Evolutionary conservation across 2,888 invertebrate genomes (phyloP), one percentile per base, ranked within the genome.

Genomic region (Tinea trinotella): DNA sequence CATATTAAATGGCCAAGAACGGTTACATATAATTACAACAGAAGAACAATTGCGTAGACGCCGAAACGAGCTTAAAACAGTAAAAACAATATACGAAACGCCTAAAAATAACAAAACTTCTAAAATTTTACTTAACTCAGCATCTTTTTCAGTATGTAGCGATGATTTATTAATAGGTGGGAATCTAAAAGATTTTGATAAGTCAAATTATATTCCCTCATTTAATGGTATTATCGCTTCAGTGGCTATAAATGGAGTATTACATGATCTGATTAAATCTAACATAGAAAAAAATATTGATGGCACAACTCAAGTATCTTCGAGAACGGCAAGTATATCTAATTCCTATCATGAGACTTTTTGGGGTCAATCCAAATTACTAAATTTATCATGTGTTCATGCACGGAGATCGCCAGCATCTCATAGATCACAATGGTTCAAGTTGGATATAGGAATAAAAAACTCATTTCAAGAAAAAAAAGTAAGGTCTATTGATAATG

Each of bases 341-440:
- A 76, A 76, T 17, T 72, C 71, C 2, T 85, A 84, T 56, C 69
- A 79, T 46, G 84, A 85, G 68, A 74, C 67, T 13, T 64, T 67
- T 50, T 83, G 81, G 83, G 78, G 80, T 1, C 67, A 63, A 55
- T 77, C 80, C 0, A 75, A 76, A 35, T 63, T 60, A 18, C 60
- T 85, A n/a, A 84, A 83, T 61, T 60, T 85, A 48, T 76, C 79
- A 17, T 85, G 84, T 57, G 66, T 85, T 3, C 77, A 82, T 58
- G 68, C 77, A 7, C 67, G 76, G 56, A 64, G 61, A 10, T 53
- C 57, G n/a, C 62, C 63, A 19, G 65, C 68, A 10, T 66, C 68
- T 2, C 66, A 68, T 48, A 54, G 61, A 17, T 77, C 82, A 1
- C 66, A 71, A 52, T 84, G 84, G 83, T 59, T 81, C 13, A 72